Conservation (phyloP, 2,888 invertebrate genomes). For the Lamellibrachia columna region DNA sequence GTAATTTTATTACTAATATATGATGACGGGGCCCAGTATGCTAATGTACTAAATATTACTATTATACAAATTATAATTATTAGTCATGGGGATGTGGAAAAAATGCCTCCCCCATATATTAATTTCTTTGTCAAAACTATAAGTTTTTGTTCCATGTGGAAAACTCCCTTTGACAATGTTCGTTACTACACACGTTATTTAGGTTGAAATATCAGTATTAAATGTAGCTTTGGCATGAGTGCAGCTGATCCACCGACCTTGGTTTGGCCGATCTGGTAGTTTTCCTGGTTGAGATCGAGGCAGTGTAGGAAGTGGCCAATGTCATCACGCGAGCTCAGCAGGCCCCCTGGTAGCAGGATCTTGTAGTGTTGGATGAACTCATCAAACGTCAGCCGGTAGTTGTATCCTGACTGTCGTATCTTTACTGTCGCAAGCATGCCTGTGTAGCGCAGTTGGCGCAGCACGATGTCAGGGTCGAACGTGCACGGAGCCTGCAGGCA, state of each 20-base stretch:
- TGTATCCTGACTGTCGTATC: constrained; percentile 93
- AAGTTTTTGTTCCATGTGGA: no score
- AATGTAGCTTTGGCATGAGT: no score
- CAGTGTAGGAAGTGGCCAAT: constrained; percentile 85
- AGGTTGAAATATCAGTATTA: no score
- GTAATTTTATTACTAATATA: no score
- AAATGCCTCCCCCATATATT: no score
- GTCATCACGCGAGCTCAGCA: constrained; percentile 84
- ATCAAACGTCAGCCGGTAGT: constrained; percentile 90
- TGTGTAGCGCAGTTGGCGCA: constrained; percentile 89
- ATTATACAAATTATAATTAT: no score
- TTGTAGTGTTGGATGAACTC: constrained; percentile 93
- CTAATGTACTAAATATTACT: no score
- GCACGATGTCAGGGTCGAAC: constrained; percentile 92
- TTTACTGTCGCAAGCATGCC: constrained; percentile 97
- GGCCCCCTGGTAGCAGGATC: constrained; percentile 87
- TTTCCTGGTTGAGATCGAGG: constrained; percentile 85
- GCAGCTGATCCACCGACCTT: constrained; percentile 70
- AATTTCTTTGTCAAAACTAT: no score
- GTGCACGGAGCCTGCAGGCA: constrained; percentile 78
- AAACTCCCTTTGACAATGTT: no score
- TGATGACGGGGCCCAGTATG: no score
- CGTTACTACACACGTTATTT: no score
- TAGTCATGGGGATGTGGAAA: no score
- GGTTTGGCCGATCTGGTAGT: constrained; percentile 87